These are phyloP conservation scores for Tenebrio molitor DNA, from an alignment of 1,140 invertebrate genomes.

Conservation along the genomic window DNA sequence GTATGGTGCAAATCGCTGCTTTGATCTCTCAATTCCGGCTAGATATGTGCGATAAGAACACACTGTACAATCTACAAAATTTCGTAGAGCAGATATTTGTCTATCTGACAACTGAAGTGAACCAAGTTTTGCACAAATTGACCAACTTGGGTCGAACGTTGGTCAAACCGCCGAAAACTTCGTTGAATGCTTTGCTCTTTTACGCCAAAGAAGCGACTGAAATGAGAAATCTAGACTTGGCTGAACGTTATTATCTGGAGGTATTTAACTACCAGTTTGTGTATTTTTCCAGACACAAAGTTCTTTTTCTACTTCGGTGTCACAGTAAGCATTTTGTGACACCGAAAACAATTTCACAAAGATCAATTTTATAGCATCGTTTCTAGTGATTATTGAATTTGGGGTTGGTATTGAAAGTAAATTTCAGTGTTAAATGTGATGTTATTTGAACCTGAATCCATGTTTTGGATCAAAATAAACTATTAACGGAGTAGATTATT, in stretches of 20 bases:
- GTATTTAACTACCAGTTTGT: conserved; percentile 50
- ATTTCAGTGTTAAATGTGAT: too few relatives aligned
- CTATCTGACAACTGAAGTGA: conserved; percentile 54
- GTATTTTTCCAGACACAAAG: too few relatives aligned
- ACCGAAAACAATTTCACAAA: too few relatives aligned
- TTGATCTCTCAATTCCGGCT: conserved; percentile 52
- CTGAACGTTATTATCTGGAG: conserved; percentile 59
- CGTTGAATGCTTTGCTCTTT: conserved; percentile 44
- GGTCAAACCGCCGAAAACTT: background rate
- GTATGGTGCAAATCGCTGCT: conserved; percentile 52
- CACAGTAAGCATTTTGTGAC: too few relatives aligned
- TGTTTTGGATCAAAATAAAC: too few relatives aligned
- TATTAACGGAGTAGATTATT: too few relatives aligned
- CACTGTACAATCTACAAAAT: conserved; percentile 50
- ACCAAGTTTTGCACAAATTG: conserved; percentile 56
- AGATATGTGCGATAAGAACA: conserved; percentile 41
- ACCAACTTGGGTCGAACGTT: conserved; percentile 21
- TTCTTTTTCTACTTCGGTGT: too few relatives aligned
- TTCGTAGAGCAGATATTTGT: conserved; percentile 55
- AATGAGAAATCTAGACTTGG: conserved; percentile 45
- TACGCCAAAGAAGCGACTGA: conserved; percentile 59
- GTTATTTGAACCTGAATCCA: too few relatives aligned
- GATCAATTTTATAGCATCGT: too few relatives aligned
- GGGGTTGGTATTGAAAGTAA: too few relatives aligned
- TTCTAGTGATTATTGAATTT: too few relatives aligned